Evolutionary conservation across 2,113 vertebrate genomes (phyloP).

Genomic region (Emydocephalus ijimae): DNA sequence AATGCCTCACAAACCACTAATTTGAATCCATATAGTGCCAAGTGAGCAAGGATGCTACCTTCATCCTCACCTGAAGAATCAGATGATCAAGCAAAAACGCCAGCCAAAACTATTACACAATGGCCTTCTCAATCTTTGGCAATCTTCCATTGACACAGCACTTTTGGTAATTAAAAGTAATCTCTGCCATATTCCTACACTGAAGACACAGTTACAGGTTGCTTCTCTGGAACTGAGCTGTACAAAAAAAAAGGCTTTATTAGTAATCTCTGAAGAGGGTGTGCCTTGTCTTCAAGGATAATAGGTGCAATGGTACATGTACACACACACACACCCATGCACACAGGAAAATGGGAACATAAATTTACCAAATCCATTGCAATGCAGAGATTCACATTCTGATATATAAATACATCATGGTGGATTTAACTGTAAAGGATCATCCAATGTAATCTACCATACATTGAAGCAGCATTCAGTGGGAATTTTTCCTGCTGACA

Average conservation of each 20-base stretch:
- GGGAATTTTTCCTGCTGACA: not conserved
- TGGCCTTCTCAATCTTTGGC: not conserved
- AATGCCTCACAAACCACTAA: not conserved
- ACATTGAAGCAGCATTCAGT: not conserved
- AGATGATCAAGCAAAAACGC: not conserved
- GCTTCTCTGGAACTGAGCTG: not conserved
- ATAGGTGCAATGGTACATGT: not conserved
- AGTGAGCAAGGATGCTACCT: not conserved
- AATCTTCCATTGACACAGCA: not conserved
- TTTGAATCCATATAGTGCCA: not conserved
- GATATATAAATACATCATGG: not conserved
- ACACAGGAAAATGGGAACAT: not conserved
- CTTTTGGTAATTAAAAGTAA: not conserved
- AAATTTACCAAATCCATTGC: not conserved
- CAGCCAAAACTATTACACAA: not conserved
- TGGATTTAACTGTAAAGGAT: not conserved
- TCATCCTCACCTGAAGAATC: not conserved
- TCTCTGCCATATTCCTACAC: not conserved
- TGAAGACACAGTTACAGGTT: not conserved
- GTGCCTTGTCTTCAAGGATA: not conserved
- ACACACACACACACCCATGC: not conserved
- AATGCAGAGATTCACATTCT: not conserved
- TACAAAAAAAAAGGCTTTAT: not conserved
- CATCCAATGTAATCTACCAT: not conserved
- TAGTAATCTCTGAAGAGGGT: not conserved